Base-by-base conservation (phyloP, 2,797 vertebrate species). In the Lutjanus argentimaculatus region DNA sequence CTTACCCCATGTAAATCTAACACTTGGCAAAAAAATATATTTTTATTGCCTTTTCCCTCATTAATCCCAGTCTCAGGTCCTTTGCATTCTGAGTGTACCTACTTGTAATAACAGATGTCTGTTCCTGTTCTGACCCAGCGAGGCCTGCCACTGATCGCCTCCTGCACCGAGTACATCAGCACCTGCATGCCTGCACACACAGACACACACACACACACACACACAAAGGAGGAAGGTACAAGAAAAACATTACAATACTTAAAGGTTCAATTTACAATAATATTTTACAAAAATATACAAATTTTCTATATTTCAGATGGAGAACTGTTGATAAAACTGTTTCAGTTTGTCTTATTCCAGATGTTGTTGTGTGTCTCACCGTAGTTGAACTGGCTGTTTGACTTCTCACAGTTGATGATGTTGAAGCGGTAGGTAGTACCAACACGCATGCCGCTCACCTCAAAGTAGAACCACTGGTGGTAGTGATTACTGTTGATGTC, bases 101-200 rank as follows among this genome's bases (percentile, higher is more conserved):
- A 99, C 99, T 99, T 99, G 94, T 99, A 99, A 89, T 99, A 99
- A 94, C 98, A 99, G 94, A 99, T 98, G 92, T 99, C 98, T 59
- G 95, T 93, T 74, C 98, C 99, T 79, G 96, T 96, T 85, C 98
- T 97, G 88, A 95, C 95, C 98, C 99, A 99, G 82, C 91, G 95
- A 0, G 98, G 98, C 46, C 93, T 95, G 80, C 97, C 97, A 51
- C 89, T 92, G 85, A 99, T 96, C n/a, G 99, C 99, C 88, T 99
- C 98, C 90, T 98, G 97, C 76, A 99, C 97, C 0, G 99, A 99
- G 92, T 99, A 99, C 98, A 99, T 99, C 67, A 99, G 94, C 61
- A 96, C 97, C 77, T 99, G 99, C 99, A 99, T 99, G 87, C 99
- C 99, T 99, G 83, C 55, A 84, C 82, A 63, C 75, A 75, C 87